Percentiles rank a stretch among this genome's conserved stretches.
Conservation (phyloP, 2,888 invertebrate genomes). For the Coenonympha arcania region DNA sequence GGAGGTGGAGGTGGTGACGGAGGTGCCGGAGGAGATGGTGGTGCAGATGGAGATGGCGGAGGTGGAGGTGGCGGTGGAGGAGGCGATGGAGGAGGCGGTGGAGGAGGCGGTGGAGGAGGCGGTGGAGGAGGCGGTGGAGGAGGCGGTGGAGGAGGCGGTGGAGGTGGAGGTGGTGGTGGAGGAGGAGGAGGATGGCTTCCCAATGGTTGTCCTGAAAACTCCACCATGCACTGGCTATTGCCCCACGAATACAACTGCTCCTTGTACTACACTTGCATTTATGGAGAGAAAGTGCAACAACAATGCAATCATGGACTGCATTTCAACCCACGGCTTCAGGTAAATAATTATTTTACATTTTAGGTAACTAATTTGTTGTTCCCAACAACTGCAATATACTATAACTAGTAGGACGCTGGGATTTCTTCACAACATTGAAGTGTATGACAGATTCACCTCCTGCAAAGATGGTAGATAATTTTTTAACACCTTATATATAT, state of each 20-base stretch:
- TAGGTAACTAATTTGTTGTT: too few relatives aligned
- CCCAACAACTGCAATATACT: too few relatives aligned
- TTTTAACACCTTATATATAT: too few relatives aligned
- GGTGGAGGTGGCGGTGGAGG: background rate
- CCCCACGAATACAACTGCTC: conserved; percentile 38
- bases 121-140: background rate
- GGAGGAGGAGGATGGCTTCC: background rate
- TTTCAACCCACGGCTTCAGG: background rate
- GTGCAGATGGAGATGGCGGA: background rate
- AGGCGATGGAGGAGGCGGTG: background rate
- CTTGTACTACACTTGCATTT: conserved; percentile 39
- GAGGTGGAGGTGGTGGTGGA: background rate
- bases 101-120: background rate
- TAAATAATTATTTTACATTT: too few relatives aligned
- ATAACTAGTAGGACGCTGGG: too few relatives aligned
- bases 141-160: background rate
- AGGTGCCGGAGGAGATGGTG: background rate
- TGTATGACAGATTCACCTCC: too few relatives aligned
- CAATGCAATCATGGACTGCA: conserved; percentile 3
- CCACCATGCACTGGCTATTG: conserved; percentile 31
- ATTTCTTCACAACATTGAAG: too few relatives aligned
- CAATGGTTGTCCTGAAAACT: conserved; percentile 38
- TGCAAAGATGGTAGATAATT: too few relatives aligned
- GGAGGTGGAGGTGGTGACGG: background rate
- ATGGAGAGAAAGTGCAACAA: conserved; percentile 31